phyloP scores from a whole-genome alignment of 2,888 invertebrate genomes.

The Augochlorella aurata region DNA sequence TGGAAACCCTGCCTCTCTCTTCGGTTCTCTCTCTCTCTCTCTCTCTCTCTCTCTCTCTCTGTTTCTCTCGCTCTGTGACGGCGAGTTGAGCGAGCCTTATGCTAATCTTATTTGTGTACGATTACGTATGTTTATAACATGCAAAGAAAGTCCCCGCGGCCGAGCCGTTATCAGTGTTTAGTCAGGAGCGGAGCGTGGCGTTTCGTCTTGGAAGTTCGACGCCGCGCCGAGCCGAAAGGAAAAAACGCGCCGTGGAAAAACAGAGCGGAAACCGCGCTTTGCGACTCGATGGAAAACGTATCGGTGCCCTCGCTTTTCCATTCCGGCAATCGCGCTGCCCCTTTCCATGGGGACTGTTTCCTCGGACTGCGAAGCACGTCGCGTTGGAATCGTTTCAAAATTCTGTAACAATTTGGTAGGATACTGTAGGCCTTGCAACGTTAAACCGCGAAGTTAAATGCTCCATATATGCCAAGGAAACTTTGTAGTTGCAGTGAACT shows the following conservation, averaged over 20 bases:
- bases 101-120: constrained; percentile 82
- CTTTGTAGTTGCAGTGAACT: too few species aligned
- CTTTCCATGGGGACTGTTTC: too few species aligned
- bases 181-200: constrained; percentile 78
- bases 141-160: constrained; percentile 79
- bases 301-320: neutral
- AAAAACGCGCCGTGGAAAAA: constrained; percentile 61
- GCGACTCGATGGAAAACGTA: neutral
- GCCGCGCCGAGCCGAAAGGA: constrained; percentile 54
- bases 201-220: constrained; percentile 65
- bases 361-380: too few species aligned
- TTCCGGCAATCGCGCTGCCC: neutral
- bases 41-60: constrained; percentile 27
- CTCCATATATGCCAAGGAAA: too few species aligned
- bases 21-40: constrained; percentile 50
- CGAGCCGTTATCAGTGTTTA: constrained; percentile 81
- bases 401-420: too few species aligned
- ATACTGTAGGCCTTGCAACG: too few species aligned
- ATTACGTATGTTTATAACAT: constrained; percentile 82
- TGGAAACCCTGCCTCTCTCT: constrained; percentile 45
- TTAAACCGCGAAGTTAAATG: too few species aligned
- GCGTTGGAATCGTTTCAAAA: too few species aligned
- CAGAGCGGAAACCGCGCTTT: constrained; percentile 37
- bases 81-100: constrained; percentile 76
- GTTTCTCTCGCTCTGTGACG: constrained; percentile 43